phyloP scores from a whole-genome alignment of 2,888 invertebrate genomes.

The Andrena camellia region DNA sequence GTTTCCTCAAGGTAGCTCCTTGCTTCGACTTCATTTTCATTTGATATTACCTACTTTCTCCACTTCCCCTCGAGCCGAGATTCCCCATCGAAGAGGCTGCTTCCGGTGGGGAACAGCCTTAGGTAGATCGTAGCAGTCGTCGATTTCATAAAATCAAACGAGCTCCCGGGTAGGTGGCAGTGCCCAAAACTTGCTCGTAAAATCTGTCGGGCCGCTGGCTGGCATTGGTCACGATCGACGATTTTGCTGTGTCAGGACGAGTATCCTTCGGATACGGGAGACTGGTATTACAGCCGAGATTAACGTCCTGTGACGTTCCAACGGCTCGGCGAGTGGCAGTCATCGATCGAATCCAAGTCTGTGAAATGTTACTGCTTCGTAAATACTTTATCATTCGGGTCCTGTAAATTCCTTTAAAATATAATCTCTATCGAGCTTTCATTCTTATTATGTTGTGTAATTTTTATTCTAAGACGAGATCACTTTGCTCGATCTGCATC shows the following conservation, averaged over 20 bases:
- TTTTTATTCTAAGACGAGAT: neutral
- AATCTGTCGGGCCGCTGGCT: constrained; percentile 33
- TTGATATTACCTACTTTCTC: neutral
- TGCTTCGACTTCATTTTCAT: neutral
- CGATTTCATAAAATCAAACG: constrained; percentile 71
- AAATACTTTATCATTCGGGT: too few species aligned
- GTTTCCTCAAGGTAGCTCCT: neutral
- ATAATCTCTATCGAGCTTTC: too few species aligned
- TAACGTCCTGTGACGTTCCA: neutral
- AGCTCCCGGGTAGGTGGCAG: constrained; percentile 41
- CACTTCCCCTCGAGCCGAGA: neutral
- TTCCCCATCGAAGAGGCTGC: neutral
- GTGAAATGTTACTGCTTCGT: too few species aligned
- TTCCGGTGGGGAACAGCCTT: constrained; percentile 7
- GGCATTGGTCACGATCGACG: constrained; percentile 12
- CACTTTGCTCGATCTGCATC: neutral
- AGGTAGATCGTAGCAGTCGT: constrained; percentile 53
- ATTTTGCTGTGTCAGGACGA: constrained; percentile 56
- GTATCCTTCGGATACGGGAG: neutral
- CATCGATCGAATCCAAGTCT: too few species aligned
- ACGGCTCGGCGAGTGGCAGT: too few species aligned
- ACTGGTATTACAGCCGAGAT: neutral
- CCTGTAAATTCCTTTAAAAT: too few species aligned
- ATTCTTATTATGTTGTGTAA: too few species aligned
- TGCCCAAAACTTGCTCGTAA: constrained; percentile 59